Conservation (phyloP, 2,797 vertebrate species). For the Gymnoscopelus braueri region DNA sequence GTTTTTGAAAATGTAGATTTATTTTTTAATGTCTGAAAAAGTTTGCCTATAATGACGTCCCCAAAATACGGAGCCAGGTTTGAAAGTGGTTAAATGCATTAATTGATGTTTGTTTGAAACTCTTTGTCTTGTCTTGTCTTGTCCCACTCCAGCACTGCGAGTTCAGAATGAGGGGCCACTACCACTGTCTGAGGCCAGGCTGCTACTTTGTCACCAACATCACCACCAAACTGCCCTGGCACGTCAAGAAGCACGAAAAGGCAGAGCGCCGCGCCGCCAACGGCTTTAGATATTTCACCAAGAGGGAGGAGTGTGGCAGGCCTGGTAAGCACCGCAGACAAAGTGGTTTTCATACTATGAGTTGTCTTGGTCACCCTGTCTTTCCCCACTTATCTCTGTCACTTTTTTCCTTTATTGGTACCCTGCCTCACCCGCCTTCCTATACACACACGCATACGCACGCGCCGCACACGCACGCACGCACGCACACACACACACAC, state of each 20-base stretch:
- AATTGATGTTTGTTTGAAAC: not conserved
- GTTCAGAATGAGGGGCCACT: conserved; percentile 98
- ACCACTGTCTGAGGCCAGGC: conserved; percentile 94
- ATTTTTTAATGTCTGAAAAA: too few relatives aligned
- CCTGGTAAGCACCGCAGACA: conserved; percentile 81
- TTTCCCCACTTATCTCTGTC: conserved; percentile 11
- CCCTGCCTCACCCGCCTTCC: too few relatives aligned
- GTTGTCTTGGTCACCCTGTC: conserved; percentile 15
- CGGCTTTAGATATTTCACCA: conserved; percentile 99
- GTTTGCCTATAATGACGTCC: too few relatives aligned
- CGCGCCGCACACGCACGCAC: not conserved
- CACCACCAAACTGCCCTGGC: conserved; percentile 99
- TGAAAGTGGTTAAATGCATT: not conserved
- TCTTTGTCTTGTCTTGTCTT: conserved; percentile 23
- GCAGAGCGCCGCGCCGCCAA: conserved; percentile 97
- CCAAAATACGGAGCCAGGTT: too few relatives aligned
- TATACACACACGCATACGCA: not conserved
- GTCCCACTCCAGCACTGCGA: conserved; percentile 90
- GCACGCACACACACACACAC: not conserved
- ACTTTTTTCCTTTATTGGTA: not conserved
- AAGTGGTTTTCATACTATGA: not conserved
- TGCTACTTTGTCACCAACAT: conserved; percentile 99
- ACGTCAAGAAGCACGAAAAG: conserved; percentile 98
- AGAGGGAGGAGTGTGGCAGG: conserved; percentile 96
- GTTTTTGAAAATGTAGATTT: too few relatives aligned